Conservation (phyloP, 2,888 invertebrate species). For the Deroplatys truncata region DNA sequence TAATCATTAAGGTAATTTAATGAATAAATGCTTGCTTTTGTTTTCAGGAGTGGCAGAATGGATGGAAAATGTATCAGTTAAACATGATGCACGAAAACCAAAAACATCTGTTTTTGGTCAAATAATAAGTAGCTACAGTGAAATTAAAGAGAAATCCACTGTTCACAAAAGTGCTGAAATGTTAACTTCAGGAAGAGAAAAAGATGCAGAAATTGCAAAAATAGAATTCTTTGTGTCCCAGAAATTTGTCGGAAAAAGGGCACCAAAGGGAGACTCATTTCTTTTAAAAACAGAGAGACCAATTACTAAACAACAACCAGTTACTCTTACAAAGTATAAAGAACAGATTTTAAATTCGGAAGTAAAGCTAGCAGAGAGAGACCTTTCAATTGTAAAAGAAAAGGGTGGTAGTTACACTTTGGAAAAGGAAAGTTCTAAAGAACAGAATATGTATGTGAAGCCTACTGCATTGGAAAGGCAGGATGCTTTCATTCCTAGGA, state of each 20-base stretch:
- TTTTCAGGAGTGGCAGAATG: not conserved
- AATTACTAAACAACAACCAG: not conserved
- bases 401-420: not conserved
- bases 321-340: not conserved
- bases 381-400: not conserved
- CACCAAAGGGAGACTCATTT: not conserved
- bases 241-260: not conserved
- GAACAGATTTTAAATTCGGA: not conserved
- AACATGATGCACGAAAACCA: conserved; percentile 35
- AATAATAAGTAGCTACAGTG: conserved; percentile 15
- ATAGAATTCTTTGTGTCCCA: not conserved
- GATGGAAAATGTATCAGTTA: not conserved
- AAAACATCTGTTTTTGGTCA: conserved; percentile 13
- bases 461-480: not conserved
- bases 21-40: not conserved
- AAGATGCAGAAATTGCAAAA: not conserved
- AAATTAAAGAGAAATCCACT: not conserved
- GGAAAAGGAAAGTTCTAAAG: not conserved
- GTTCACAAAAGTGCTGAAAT: not conserved
- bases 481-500: conserved; percentile 40
- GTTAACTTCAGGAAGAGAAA: not conserved
- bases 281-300: not conserved
- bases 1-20: not conserved
- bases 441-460: not conserved
- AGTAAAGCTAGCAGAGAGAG: not conserved